phyloP scores from a whole-genome alignment of 2,888 invertebrate species.

The Neoascia interrupta region DNA sequence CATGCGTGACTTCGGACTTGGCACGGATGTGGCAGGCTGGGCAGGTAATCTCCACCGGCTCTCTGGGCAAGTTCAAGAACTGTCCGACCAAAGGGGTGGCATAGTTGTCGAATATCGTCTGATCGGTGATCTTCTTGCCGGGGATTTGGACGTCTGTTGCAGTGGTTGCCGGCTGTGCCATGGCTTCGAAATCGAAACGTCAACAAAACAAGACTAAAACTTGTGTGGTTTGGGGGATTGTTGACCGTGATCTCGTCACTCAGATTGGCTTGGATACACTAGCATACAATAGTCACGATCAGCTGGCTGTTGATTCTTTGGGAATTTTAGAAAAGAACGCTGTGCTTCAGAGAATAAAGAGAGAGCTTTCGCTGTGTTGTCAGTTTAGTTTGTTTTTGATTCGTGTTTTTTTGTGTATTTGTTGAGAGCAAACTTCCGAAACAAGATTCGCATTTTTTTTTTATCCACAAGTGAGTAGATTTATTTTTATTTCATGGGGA shows the following conservation, averaged over 20 bases:
- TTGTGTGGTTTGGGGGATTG: neutral
- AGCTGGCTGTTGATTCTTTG: constrained; percentile 14
- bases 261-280: constrained; percentile 1
- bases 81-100: constrained; percentile 77
- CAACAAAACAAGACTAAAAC: constrained; percentile 61
- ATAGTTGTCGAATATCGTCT: constrained; percentile 75
- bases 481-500: constrained; percentile 39
- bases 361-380: constrained; percentile 9
- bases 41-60: constrained; percentile 75
- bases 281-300: constrained; percentile 3
- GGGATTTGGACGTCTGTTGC: constrained; percentile 22
- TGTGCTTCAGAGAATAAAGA: constrained; percentile 10
- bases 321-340: neutral
- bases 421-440: neutral
- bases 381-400: neutral
- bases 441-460: neutral
- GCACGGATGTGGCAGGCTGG: constrained; percentile 76
- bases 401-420: neutral
- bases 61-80: constrained; percentile 75
- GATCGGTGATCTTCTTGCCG: constrained; percentile 60
- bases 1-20: constrained; percentile 74
- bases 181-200: constrained; percentile 34
- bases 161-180: constrained; percentile 31
- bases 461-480: constrained; percentile 2
- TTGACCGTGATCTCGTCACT: constrained; percentile 28